Evolutionary conservation across 1,140 invertebrate genomes (phyloP), one percentile per base, ranked within the genome.

Genomic region (Ceratina australensis): DNA sequence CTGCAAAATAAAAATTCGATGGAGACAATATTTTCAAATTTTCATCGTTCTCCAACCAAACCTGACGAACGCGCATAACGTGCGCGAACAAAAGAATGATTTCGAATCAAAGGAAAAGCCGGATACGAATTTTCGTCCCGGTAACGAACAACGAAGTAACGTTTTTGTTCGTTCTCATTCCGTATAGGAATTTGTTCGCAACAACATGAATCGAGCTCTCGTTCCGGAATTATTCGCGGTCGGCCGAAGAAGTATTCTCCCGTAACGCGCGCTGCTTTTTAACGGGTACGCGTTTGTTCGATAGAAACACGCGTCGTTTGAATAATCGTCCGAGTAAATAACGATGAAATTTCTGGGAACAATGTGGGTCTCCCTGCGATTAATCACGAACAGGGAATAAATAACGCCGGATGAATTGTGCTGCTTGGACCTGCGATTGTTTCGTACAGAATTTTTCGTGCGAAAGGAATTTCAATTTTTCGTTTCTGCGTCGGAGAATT

Each of bases 91-190:
- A 24, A n/a, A 26, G 33, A 50, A 16, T 8, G 24, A 3, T 33
- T 26, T 67, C 50, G 16, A n/a, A 13, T 10, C 16, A 8, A 1
- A 50, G 65, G 10, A 26, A 26, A 52, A 66, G 63, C 63, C 20
- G 0, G 47, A 5, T 22, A n/a, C 22, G 18, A 66, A 66, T 76
- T 60, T 64, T 69, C 50, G 15, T 52, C 10, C 47, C 15, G 3
- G 20, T 52, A 50, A 72, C 59, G 60, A 52, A 52, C 57, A 26
- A 72, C 49, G 47, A 72, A 26, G 33, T 28, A 47, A 54, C 49
- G 24, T 73, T 65, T 64, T 50, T 42, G 28, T 49, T 75, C 24
- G 5, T 16, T 8, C 18, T n/a, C n/a, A n/a, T n/a, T n/a, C n/a
- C n/a, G n/a, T n/a, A 33, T 16, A 28, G 26, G 26, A 20, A 50